A percentile compares a stretch with the other conserved stretches of the same genome.
Evolutionary conservation across 2,113 vertebrate species (phyloP).

Genomic region (Caranx melampygus): DNA sequence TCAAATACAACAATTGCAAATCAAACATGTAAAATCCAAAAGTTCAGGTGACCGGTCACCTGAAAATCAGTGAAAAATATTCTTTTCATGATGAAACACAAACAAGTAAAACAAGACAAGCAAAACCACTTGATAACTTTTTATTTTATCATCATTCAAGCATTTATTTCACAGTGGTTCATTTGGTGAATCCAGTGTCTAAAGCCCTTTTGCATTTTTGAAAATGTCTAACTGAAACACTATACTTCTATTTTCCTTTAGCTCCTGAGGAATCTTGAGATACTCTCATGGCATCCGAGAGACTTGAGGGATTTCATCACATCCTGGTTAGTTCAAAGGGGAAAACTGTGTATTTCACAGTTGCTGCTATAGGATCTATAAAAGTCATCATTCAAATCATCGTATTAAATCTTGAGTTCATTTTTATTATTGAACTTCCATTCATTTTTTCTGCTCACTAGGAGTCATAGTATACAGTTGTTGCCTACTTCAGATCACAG

Average conservation of each 20-base stretch:
- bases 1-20: background rate
- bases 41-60: background rate
- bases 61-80: background rate
- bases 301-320: background rate
- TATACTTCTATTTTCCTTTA: background rate
- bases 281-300: background rate
- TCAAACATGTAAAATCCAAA: background rate
- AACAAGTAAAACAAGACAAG: no score
- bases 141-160: background rate
- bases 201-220: background rate
- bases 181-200: background rate
- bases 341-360: background rate
- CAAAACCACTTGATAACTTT: background rate
- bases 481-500: constrained; percentile 84
- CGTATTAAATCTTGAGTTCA: background rate
- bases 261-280: background rate
- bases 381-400: background rate
- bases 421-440: background rate
- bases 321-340: background rate
- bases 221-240: background rate
- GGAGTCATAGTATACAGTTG: background rate
- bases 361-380: background rate
- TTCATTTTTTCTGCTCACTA: background rate
- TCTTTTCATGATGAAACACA: background rate
- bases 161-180: background rate